Percentiles rank a stretch among this genome's conserved stretches.
Conservation (phyloP, 2,797 vertebrate species). For the Pseudochromis fuscus region DNA sequence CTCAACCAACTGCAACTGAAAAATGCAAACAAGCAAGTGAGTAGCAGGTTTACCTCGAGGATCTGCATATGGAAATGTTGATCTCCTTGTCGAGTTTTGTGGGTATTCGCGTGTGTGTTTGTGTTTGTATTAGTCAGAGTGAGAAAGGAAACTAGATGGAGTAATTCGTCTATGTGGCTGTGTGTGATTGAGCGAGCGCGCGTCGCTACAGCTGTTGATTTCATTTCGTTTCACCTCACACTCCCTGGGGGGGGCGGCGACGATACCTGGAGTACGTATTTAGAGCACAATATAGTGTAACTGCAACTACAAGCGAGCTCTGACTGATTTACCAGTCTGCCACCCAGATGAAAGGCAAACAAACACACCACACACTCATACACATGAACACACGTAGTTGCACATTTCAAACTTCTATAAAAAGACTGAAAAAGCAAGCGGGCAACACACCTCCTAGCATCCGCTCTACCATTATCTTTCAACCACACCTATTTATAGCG, state of each 20-base stretch:
- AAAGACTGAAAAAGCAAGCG: conserved; percentile 51
- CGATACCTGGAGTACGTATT: conserved; percentile 58
- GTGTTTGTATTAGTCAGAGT: conserved; percentile 47
- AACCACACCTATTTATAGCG: conserved; percentile 36
- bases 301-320: conserved; percentile 39
- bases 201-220: conserved; percentile 65
- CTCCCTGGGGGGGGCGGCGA: conserved; percentile 25
- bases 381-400: conserved; percentile 15
- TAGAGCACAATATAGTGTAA: conserved; percentile 53
- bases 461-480: conserved; percentile 37
- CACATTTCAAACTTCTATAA: conserved; percentile 52
- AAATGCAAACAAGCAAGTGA: conserved; percentile 77
- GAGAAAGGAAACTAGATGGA: conserved; percentile 28
- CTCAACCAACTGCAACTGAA: conserved; percentile 66
- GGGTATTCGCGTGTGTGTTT: conserved; percentile 26
- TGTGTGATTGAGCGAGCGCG: not conserved
- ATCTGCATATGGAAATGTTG: conserved; percentile 70
- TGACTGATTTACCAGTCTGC: conserved; percentile 59
- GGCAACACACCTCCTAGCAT: conserved; percentile 21
- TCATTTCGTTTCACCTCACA: conserved; percentile 55
- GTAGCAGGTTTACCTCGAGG: conserved; percentile 56
- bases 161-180: conserved; percentile 50
- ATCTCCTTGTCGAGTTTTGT: conserved; percentile 40
- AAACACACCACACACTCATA: conserved; percentile 25
- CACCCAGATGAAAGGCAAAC: conserved; percentile 45